Evolutionary conservation across 2,113 vertebrate species (phyloP).

Genomic region (Prochilodus magdalenae): DNA sequence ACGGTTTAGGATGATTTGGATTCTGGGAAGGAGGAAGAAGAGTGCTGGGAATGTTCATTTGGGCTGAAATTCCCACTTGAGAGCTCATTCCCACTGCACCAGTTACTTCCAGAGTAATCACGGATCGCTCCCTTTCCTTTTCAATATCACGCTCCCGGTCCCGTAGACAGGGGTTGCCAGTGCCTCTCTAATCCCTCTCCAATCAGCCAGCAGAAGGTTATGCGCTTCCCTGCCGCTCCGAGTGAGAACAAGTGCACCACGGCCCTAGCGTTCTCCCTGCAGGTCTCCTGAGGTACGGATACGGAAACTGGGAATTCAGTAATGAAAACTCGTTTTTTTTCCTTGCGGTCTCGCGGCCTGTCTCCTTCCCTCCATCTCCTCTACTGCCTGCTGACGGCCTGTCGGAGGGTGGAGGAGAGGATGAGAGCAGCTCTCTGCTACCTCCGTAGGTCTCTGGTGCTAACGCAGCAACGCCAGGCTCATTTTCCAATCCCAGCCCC

Average conservation of each 20-base stretch:
- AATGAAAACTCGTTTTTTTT: not conserved
- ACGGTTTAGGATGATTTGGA: not conserved
- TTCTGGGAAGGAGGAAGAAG: not conserved
- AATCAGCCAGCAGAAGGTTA: constrained; percentile 45
- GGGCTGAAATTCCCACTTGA: not conserved
- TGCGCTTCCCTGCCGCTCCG: constrained; percentile 29
- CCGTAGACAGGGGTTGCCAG: constrained; percentile 13
- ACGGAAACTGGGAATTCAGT: not conserved
- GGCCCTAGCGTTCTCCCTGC: not conserved
- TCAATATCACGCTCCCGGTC: not conserved
- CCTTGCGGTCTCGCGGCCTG: constrained; percentile 10
- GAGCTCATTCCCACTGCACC: not conserved
- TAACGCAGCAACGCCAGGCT: not conserved
- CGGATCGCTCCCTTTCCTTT: not conserved
- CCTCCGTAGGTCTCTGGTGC: not conserved
- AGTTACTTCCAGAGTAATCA: constrained; percentile 12
- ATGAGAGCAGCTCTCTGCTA: not conserved
- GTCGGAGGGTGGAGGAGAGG: not conserved
- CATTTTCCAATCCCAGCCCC: not conserved
- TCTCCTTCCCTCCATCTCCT: not conserved
- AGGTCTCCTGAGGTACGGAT: constrained; percentile 2
- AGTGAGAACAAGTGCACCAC: not conserved
- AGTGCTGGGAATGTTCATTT: not conserved
- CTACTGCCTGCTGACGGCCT: not conserved
- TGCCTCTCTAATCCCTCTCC: constrained; percentile 36